Percentiles rank a stretch among this genome's conserved stretches.
phyloP scores from a whole-genome alignment of 2,888 invertebrate species.

The Taenaris catops region DNA sequence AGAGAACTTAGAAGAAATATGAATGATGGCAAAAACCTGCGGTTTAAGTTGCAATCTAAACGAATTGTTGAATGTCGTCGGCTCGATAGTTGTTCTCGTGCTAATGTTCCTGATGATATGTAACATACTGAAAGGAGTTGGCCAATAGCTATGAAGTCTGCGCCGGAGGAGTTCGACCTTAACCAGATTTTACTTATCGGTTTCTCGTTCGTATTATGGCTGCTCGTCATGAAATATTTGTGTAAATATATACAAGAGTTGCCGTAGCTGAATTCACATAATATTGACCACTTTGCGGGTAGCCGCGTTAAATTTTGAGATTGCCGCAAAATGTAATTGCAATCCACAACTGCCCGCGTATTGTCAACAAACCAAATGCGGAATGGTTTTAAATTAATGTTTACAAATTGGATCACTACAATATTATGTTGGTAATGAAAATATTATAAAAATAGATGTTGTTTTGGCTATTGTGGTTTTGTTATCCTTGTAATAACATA shows the following conservation, averaged over 20 bases:
- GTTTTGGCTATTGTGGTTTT: too few species aligned
- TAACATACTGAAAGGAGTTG: conserved; percentile 11
- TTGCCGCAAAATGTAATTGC: conserved; percentile 26
- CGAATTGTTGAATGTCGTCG: conserved; percentile 19
- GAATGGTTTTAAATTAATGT: conserved; percentile 10
- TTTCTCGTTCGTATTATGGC: conserved; percentile 41
- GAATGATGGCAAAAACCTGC: conserved; percentile 12
- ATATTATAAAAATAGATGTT: too few species aligned
- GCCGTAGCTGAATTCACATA: conserved; percentile 23
- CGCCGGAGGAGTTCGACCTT: conserved; percentile 19
- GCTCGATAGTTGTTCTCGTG: conserved; percentile 22
- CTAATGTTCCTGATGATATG: conserved; percentile 20
- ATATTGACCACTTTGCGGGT: conserved; percentile 12
- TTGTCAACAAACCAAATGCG: conserved; percentile 12
- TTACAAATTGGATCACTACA: conserved; percentile 4
- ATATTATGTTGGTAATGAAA: conserved; percentile 2
- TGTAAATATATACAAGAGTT: conserved; percentile 37
- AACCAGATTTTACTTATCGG: conserved; percentile 26
- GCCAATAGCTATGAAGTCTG: conserved; percentile 21
- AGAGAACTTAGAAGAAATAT: too few species aligned
- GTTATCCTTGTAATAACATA: too few species aligned
- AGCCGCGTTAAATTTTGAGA: conserved; percentile 22
- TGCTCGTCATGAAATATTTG: conserved; percentile 37
- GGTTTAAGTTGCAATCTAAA: conserved; percentile 9
- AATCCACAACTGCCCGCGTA: conserved; percentile 15